Evolutionary conservation across 2,888 invertebrate genomes (phyloP), one percentile per base, ranked within the genome.

Genomic region (Caenorhabditis sinica): DNA sequence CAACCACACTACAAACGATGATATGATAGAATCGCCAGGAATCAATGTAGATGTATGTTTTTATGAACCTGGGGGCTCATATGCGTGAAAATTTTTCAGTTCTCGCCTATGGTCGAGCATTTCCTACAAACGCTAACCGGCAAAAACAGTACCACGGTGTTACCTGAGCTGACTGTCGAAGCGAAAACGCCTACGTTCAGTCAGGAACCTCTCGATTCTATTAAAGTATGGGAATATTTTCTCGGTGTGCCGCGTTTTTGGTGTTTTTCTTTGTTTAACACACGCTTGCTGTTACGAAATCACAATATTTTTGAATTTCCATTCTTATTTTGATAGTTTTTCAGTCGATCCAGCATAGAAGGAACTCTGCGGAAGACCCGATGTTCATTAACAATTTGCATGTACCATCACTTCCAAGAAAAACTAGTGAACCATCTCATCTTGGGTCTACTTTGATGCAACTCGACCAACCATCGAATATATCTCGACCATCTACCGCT

Each of bases 61-160:
- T 0, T 17, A 17, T 17, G 45, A 17, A 4, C 0, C 13, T 15
- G 45, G 45, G 17, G 80, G 92, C 20, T 89, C 90, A 9, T 89
- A 91, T 9, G 84, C 91, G 33, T 33, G 5, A 40, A 40, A 11
- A 88, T 91, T 86, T 93, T 93, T 73, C 91, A 92, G 63, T 93
- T 93, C 77, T 92, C 93, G 11, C 92, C 92, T 5, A 88, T 92
- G 76, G 92, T 92, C 15, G 92, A 92, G 71, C 92, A 92, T 61
- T 92, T 92, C 72, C 72, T 89, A 23, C 88, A 89, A 71, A 79
- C 84, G 17, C 68, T 89, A 15, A 84, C 82, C 15, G 86, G 83
- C 43, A 82, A 76, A 61, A 69, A 81, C 45, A 51, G 17, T 25
- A 28, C 72, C 11, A n/a, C n/a, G n/a, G n/a, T n/a, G 4, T 15